A percentile compares a stretch with the other conserved stretches of the same genome.
Evolutionary conservation across 2,888 invertebrate genomes (phyloP).

Genomic region (Lypha dubia): DNA sequence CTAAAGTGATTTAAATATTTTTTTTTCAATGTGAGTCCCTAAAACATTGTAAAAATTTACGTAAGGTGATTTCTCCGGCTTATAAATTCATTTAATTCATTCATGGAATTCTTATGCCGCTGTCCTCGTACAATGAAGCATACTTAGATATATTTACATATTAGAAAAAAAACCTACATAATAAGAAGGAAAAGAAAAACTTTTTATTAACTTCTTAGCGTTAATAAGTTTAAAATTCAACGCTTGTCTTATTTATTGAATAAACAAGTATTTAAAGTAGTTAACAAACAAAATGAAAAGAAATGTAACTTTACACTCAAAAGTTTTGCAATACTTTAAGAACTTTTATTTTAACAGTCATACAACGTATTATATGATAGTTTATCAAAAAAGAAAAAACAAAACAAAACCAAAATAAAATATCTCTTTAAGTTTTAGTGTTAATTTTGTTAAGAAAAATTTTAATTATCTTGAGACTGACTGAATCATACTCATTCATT

Average conservation of each 20-base stretch:
- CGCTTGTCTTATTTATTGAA: not conserved
- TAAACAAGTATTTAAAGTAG: not conserved
- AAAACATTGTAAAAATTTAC: too few species aligned
- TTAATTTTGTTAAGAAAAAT: constrained; percentile 51
- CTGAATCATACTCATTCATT: constrained; percentile 50
- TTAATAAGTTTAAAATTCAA: not conserved
- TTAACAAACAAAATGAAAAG: not conserved
- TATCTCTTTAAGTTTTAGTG: constrained; percentile 3
- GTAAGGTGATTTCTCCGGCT: not conserved
- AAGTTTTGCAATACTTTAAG: too few species aligned
- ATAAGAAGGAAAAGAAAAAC: not conserved
- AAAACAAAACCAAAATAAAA: too few species aligned
- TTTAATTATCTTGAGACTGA: constrained; percentile 66
- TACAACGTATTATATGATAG: not conserved
- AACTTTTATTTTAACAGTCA: constrained; percentile 16
- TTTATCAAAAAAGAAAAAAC: not conserved
- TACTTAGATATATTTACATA: not conserved
- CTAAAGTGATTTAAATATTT: too few species aligned
- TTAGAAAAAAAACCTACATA: not conserved
- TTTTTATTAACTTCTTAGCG: not conserved
- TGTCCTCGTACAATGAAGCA: not conserved
- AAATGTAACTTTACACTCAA: not conserved
- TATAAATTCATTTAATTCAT: not conserved
- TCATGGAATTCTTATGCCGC: not conserved
- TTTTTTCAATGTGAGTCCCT: too few species aligned